Evolutionary conservation across 2,888 invertebrate genomes (phyloP), one percentile per base, ranked within the genome.

Genomic region (Ochlodes sylvanus): DNA sequence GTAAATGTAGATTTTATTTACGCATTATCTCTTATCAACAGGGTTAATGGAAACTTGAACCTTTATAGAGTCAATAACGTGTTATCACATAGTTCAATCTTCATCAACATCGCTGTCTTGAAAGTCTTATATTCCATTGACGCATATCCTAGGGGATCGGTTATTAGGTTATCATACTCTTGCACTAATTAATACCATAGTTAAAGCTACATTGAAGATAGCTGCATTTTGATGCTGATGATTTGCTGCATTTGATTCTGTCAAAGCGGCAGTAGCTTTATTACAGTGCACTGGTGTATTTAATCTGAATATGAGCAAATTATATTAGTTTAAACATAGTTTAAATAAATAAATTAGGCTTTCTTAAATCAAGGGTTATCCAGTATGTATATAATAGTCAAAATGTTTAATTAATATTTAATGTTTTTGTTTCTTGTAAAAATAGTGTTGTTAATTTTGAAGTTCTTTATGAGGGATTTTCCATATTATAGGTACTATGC

Each of bases 41-140:
- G 74, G 86, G 85, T 89, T 82, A 85, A 83, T 83, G 78, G 82
- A 82, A 84, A 85, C 84, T 82, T 86, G 83, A 86, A 83, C 87
- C 75, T 69, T 65, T 73, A 27, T 68, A 71, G 77, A 74, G 76
- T 86, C 83, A 87, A 85, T 82, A 88, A 81, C 70, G 80, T 78
- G 76, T 76, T 76, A 79, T 83, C 79, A 79, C 50, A 54, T 80
- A 77, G 71, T 41, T 60, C 47, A 32, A 67, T 62, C n/a, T 17
- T 41, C 65, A 52, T 57, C 44, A 55, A 55, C 44, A 42, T 65
- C 73, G 79, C 77, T 77, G 68, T 70, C 79, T 77, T 80, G 79
- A 73, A 77, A 68, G 70, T 80, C 79, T 50, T 50, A 79, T 75
- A 76, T 77, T 82, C 75, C 78, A 82, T 82, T 91, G 91, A 91